phyloP scores from a whole-genome alignment of 2,797 vertebrate species.

The Numenius phaeopus region DNA sequence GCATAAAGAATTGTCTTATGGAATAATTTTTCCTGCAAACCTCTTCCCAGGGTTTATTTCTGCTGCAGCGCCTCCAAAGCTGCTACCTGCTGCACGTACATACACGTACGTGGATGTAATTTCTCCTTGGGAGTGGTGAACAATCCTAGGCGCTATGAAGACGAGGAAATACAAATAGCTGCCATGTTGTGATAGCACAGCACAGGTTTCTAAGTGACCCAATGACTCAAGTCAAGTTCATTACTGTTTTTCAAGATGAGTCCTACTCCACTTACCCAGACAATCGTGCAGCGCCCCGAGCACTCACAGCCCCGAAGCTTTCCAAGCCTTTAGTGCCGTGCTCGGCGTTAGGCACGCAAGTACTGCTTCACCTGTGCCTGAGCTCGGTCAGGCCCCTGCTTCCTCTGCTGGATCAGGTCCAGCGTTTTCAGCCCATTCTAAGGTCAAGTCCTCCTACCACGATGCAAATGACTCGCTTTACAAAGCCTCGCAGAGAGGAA shows the following conservation, averaged over 20 bases:
- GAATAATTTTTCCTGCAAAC: neutral
- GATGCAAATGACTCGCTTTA: neutral
- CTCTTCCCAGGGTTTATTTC: neutral
- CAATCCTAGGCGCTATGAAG: rapidly evolving
- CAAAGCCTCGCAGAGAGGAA: neutral
- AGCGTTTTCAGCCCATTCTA: rapidly evolving
- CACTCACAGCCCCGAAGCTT: neutral
- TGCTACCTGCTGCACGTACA: neutral
- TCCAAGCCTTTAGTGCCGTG: neutral
- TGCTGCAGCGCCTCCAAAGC: neutral
- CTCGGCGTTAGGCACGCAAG: rapidly evolving
- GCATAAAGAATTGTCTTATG: neutral
- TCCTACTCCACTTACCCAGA: neutral
- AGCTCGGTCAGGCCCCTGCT: neutral
- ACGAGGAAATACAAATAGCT: neutral
- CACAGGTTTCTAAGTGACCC: rapidly evolving
- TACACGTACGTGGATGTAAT: rapidly evolving
- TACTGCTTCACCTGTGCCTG: neutral
- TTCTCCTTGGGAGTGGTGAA: neutral
- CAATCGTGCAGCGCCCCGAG: rapidly evolving
- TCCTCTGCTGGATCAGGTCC: neutral
- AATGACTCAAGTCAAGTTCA: neutral
- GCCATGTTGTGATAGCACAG: rapidly evolving
- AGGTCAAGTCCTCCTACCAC: neutral
- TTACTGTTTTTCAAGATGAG: neutral